Conservation (phyloP, 1,140 invertebrate species). For the Drosophila pachea region DNA sequence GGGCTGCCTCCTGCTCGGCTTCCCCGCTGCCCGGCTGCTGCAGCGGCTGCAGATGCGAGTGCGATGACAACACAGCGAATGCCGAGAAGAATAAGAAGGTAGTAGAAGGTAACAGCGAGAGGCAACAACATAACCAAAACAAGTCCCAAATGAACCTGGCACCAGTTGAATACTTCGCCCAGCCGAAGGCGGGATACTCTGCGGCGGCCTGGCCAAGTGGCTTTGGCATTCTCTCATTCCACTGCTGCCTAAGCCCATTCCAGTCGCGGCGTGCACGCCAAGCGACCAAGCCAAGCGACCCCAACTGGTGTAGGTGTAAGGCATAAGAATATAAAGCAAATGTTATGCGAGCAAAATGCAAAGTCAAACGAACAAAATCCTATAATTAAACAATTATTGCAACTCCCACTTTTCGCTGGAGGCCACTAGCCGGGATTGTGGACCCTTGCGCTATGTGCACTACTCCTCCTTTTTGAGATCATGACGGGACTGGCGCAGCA, state of each 20-base stretch:
- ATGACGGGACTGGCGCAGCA: constrained; percentile 52
- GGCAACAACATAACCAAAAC: constrained; percentile 32
- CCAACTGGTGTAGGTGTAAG: constrained; percentile 40
- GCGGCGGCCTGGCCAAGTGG: too few relatives aligned
- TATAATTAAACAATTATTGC: constrained; percentile 79
- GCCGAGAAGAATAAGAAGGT: constrained; percentile 54
- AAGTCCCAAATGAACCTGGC: constrained; percentile 12
- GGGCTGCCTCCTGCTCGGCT: not conserved
- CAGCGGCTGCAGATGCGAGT: constrained; percentile 65
- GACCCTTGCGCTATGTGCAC: constrained; percentile 77
- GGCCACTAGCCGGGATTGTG: constrained; percentile 63
- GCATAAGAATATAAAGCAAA: constrained; percentile 68
- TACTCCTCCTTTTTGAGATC: constrained; percentile 78
- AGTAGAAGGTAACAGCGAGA: constrained; percentile 32
- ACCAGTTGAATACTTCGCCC: not conserved
- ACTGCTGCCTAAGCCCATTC: too few relatives aligned
- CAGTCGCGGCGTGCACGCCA: too few relatives aligned
- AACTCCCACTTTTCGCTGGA: constrained; percentile 78
- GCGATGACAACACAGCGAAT: constrained; percentile 44
- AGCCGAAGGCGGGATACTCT: not conserved
- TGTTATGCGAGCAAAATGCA: constrained; percentile 77
- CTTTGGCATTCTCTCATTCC: too few relatives aligned
- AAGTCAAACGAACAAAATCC: constrained; percentile 78
- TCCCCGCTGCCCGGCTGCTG: constrained; percentile 17
- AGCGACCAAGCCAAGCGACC: constrained; percentile 15